A percentile compares a stretch with the other conserved stretches of the same genome.
These are phyloP conservation scores for Habroteleia sp. DNA, from an alignment of 2,888 invertebrate species.

Conservation along the genomic window DNA sequence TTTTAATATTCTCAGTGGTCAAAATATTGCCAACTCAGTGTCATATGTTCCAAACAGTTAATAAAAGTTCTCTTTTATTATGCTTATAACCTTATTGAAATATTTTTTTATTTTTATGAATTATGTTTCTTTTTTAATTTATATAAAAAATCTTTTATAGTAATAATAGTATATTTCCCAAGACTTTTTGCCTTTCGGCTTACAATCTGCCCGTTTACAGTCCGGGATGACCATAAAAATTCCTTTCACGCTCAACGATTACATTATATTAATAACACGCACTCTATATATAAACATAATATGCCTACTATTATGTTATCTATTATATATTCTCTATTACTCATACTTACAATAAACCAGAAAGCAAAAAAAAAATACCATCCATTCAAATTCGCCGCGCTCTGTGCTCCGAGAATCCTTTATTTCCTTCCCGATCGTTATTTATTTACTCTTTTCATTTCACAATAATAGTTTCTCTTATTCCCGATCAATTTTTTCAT, in stretches of 20 bases:
- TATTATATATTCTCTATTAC: not conserved
- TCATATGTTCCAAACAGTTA: too few relatives aligned
- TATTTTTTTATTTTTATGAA: too few relatives aligned
- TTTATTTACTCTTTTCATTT: not conserved
- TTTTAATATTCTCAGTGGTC: too few relatives aligned
- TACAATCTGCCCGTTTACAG: constrained; percentile 1
- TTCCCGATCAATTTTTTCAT: not conserved
- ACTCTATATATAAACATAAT: not conserved
- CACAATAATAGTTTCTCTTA: not conserved
- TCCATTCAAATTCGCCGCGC: not conserved
- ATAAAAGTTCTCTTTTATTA: too few relatives aligned
- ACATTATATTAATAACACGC: not conserved
- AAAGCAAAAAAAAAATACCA: too few relatives aligned
- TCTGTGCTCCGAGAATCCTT: not conserved
- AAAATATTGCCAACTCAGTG: too few relatives aligned
- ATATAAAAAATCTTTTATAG: too few relatives aligned
- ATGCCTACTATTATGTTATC: too few relatives aligned
- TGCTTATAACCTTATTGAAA: too few relatives aligned
- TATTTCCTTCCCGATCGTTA: not conserved
- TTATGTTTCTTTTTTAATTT: too few relatives aligned
- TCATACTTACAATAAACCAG: not conserved
- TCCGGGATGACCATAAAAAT: not conserved
- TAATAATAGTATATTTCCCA: too few relatives aligned
- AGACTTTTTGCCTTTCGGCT: not conserved
- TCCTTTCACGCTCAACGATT: not conserved